These are phyloP conservation scores for Chrysogorgia sp. DNA, from an alignment of 92 coral and sea anemone genomes.

Conservation along the genomic window DNA sequence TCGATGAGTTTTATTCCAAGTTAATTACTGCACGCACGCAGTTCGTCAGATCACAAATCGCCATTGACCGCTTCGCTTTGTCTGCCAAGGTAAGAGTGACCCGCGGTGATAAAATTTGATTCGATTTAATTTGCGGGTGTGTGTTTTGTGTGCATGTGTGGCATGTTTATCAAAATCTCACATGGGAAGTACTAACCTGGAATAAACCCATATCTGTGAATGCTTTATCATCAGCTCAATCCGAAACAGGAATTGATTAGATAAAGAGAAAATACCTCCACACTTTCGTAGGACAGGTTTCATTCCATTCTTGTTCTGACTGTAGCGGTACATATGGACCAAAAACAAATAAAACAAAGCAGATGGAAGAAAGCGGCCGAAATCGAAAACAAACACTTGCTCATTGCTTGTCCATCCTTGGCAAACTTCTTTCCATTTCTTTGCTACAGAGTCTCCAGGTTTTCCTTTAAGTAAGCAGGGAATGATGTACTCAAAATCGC, in stretches of 20 bases:
- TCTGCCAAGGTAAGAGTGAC: too few species aligned
- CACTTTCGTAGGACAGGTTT: constrained; percentile 51
- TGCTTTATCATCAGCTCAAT: constrained; percentile 34
- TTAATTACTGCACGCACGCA: too few species aligned
- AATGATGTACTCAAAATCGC: constrained; percentile 51
- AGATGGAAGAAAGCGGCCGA: constrained; percentile 69
- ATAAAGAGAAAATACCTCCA: constrained; percentile 71
- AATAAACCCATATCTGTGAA: constrained; percentile 66
- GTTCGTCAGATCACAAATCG: too few species aligned
- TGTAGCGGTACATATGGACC: constrained; percentile 59
- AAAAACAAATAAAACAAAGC: constrained; percentile 65
- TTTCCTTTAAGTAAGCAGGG: constrained; percentile 64
- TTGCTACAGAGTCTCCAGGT: constrained; percentile 12
- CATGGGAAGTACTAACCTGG: constrained; percentile 45
- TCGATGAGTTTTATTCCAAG: too few species aligned
- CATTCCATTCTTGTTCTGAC: constrained; percentile 59
- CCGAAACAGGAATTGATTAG: constrained; percentile 60
- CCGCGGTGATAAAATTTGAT: too few species aligned
- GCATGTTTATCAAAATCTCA: too few species aligned
- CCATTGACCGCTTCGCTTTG: too few species aligned
- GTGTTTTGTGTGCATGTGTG: too few species aligned
- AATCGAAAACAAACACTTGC: constrained; percentile 63
- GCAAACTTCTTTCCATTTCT: constrained; percentile 58
- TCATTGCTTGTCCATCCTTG: constrained; percentile 26
- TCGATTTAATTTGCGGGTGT: too few species aligned